These are phyloP conservation scores for Subacronicta megacephala DNA, from an alignment of 2,888 invertebrate genomes.

Conservation along the genomic window DNA sequence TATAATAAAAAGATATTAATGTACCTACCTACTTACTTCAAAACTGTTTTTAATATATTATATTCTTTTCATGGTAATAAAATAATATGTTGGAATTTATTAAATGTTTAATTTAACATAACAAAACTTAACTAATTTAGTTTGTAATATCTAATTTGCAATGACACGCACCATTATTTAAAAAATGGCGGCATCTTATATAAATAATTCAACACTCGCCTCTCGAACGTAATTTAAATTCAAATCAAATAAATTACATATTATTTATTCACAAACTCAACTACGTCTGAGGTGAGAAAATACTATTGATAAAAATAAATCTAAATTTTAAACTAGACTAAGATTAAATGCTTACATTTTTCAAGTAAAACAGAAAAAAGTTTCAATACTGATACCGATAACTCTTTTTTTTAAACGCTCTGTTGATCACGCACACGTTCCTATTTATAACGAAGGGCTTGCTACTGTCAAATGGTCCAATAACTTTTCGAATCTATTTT, in stretches of 20 bases:
- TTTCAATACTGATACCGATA: conserved; percentile 24
- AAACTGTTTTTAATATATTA: background rate
- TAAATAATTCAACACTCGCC: conserved; percentile 32
- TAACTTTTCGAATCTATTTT: too few relatives aligned
- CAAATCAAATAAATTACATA: conserved; percentile 42
- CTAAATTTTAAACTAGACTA: conserved; percentile 27
- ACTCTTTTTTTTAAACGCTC: conserved; percentile 19
- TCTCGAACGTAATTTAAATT: conserved; percentile 35
- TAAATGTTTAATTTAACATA: background rate
- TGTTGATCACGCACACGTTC: conserved; percentile 34
- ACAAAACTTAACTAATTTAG: conserved; percentile 14
- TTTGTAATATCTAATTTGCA: conserved; percentile 9
- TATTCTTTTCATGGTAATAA: background rate
- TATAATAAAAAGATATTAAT: too few relatives aligned
- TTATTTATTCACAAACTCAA: conserved; percentile 29
- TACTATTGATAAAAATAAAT: conserved; percentile 36
- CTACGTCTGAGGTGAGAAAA: conserved; percentile 23
- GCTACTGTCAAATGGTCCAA: conserved; percentile 35
- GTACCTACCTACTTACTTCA: too few relatives aligned
- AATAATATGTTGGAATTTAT: background rate
- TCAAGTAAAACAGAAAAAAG: conserved; percentile 36
- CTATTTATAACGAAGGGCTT: conserved; percentile 17
- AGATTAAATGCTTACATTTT: conserved; percentile 46
- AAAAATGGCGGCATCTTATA: conserved; percentile 18
- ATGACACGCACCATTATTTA: conserved; percentile 14